phyloP scores from a whole-genome alignment of 2,113 vertebrate genomes.

The Melanostigma gelatinosum region DNA sequence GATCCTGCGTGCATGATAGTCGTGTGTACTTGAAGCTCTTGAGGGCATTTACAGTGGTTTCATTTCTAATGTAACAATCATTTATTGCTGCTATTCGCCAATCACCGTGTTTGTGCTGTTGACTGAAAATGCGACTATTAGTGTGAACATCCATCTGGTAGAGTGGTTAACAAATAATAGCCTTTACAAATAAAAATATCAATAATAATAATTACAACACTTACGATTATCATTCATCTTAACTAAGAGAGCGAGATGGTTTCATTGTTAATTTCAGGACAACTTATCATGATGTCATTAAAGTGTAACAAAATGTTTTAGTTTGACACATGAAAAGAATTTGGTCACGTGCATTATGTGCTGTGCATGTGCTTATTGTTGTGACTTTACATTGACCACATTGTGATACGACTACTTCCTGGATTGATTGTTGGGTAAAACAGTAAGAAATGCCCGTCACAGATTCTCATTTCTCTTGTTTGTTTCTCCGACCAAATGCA shows the following conservation, averaged over 20 bases:
- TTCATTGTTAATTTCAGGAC: not conserved
- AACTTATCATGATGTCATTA: not conserved
- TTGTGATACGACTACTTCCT: not conserved
- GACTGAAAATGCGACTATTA: not conserved
- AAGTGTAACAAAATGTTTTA: not conserved
- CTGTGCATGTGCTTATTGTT: not conserved
- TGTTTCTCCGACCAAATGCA: not conserved
- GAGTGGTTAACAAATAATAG: not conserved
- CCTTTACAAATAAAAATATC: too few species aligned
- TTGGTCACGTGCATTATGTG: not conserved
- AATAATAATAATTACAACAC: not conserved
- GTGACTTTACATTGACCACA: not conserved
- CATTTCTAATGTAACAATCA: conserved; percentile 31
- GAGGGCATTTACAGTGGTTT: conserved; percentile 32
- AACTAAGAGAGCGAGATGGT: not conserved
- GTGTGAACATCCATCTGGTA: not conserved
- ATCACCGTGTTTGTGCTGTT: not conserved
- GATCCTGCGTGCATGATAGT: conserved; percentile 37
- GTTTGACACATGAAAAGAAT: not conserved
- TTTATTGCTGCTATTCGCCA: not conserved
- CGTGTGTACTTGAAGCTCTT: conserved; percentile 29
- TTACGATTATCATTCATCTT: too few species aligned
- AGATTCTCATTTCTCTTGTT: not conserved
- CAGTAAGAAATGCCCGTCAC: not conserved
- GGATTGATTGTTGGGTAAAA: not conserved